Evolutionary conservation across 2,888 invertebrate genomes (phyloP), one percentile per base, ranked within the genome.

Genomic region (Lepas anatifera): DNA sequence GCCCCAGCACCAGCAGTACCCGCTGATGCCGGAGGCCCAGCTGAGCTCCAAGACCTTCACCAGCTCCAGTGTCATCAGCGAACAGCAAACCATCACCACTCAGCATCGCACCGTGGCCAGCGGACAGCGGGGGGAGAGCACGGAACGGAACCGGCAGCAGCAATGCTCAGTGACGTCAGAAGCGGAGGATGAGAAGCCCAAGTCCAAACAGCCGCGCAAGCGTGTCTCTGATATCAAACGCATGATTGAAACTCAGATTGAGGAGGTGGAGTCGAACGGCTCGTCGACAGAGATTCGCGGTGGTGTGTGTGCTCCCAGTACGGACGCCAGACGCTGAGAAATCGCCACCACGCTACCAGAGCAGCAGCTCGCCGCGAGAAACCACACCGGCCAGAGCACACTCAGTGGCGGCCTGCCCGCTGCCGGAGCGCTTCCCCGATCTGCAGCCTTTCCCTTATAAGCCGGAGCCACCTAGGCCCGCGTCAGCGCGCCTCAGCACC

Each of bases 381-480:
- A 18, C 25, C 16, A 22, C 32, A 37, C 58, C 41, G 63, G 29
- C 16, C 10, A 37, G 50, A 29, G 22, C 58, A 3, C 52, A 41
- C 39, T 41, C 52, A 52, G 58, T 18, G 27, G 41, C 68, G 27
- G 29, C 41, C n/a, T 32, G 18, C 25, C 39, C 79, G 22, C 80
- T 79, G 76, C 81, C 81, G 76, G n/a, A n/a, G n/a, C 79, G 74
- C 75, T 82, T 80, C 76, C 82, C 78, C 70, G 80, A 80, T 74
- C 77, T 81, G 70, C 82, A 83, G 76, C 82, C 82, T 11, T 82
- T 83, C 74, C 82, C 83, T 10, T 83, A 80, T 72, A 80, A 78
- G 77, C 78, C 83, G 3, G 81, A 80, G 39, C 79, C 80, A 43
- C 80, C 80, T 41, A 83, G 81, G 50, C 69, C 69, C 11, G 25